phyloP scores from a whole-genome alignment of 2,888 invertebrate species.

The Teleiodes luculella region DNA sequence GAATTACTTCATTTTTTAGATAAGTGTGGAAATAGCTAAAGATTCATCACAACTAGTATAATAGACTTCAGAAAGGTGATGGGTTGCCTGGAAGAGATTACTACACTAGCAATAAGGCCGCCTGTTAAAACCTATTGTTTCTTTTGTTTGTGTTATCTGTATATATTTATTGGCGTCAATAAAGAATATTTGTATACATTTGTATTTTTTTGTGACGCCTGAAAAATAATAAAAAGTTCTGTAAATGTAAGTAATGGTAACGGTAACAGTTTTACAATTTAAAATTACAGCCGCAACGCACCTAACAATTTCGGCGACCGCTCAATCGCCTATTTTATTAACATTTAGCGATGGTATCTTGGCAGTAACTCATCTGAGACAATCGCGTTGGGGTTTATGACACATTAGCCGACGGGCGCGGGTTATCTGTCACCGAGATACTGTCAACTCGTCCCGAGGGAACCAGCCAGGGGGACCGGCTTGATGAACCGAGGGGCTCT shows the following conservation, averaged over 20 bases:
- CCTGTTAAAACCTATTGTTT: too few relatives aligned
- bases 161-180: too few relatives aligned
- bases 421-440: slow-evolving; percentile 67
- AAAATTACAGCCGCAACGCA: neutral
- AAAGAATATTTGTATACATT: too few relatives aligned
- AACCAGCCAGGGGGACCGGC: slow-evolving; percentile 36
- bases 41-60: too few relatives aligned
- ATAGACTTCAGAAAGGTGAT: too few relatives aligned
- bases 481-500: slow-evolving; percentile 10
- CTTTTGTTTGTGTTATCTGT: too few relatives aligned
- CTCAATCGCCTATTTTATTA: slow-evolving; percentile 36
- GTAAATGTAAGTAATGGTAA: neutral
- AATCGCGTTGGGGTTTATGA: slow-evolving; percentile 70
- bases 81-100: too few relatives aligned
- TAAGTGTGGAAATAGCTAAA: too few relatives aligned
- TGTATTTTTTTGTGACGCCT: too few relatives aligned
- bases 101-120: too few relatives aligned
- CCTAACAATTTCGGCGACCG: slow-evolving; percentile 5
- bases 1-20: too few relatives aligned
- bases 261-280: neutral
- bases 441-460: slow-evolving; percentile 64
- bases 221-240: too few relatives aligned
- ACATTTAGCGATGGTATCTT: slow-evolving; percentile 46
- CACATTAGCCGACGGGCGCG: slow-evolving; percentile 56
- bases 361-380: slow-evolving; percentile 58